A percentile compares a stretch with the other conserved stretches of the same genome.
Evolutionary conservation across 2,113 vertebrate species (phyloP).

Genomic region (Chamaea fasciata): DNA sequence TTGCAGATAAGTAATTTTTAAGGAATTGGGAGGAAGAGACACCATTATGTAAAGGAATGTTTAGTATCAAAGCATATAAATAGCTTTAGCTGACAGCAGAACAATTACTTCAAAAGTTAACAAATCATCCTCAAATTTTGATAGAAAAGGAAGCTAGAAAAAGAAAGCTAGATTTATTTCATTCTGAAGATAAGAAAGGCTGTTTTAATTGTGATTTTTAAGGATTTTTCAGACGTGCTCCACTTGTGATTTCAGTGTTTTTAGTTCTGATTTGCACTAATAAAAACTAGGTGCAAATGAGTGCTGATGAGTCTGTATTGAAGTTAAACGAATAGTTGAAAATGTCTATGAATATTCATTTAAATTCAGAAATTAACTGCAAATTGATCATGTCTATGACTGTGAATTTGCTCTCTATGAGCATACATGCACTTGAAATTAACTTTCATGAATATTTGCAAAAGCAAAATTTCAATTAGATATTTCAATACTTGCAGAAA

Average conservation of each 20-base stretch:
- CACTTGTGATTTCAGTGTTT: background rate
- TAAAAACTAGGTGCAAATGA: conserved; percentile 48
- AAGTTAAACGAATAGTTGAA: conserved; percentile 35
- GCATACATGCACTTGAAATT: conserved; percentile 19
- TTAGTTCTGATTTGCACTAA: conserved; percentile 19
- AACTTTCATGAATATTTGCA: conserved; percentile 48
- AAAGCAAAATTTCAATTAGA: conserved; percentile 37
- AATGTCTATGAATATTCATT: conserved; percentile 42
- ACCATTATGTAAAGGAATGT: conserved; percentile 39
- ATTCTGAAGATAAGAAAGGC: conserved; percentile 36
- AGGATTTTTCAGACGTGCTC: background rate
- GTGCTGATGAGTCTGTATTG: conserved; percentile 5
- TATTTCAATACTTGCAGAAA: conserved; percentile 3
- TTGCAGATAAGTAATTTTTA: conserved; percentile 2
- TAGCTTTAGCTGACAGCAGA: conserved; percentile 43
- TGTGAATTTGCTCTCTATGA: background rate
- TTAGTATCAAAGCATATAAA: conserved; percentile 47
- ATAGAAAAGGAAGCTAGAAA: conserved; percentile 30
- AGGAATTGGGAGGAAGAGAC: background rate
- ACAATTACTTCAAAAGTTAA: conserved; percentile 46
- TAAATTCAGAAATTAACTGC: conserved; percentile 28
- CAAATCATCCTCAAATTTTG: conserved; percentile 39
- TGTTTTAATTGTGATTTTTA: background rate
- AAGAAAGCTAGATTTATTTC: conserved; percentile 18
- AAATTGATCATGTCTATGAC: conserved; percentile 35